A percentile compares a stretch with the other conserved stretches of the same genome.
phyloP scores from a whole-genome alignment of 1,140 invertebrate genomes.

The Idris sp. region DNA sequence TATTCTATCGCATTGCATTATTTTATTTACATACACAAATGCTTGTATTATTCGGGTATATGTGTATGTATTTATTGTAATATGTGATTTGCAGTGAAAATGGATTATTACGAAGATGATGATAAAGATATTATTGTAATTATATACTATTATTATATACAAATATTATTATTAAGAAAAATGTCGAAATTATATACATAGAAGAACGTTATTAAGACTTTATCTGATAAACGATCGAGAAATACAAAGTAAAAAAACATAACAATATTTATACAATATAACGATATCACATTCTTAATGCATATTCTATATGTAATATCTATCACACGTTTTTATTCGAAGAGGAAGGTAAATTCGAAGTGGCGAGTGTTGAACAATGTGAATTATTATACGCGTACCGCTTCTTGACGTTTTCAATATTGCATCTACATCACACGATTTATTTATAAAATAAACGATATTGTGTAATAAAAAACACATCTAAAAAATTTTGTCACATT shows the following conservation, averaged over 20 bases:
- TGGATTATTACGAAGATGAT: conserved; percentile 48
- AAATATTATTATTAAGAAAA: conserved; percentile 62
- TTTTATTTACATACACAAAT: conserved; percentile 55
- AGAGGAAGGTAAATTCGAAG: conserved; percentile 62
- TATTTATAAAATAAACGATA: conserved; percentile 79
- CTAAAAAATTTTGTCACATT: conserved; percentile 29
- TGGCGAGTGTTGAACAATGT: conserved; percentile 74
- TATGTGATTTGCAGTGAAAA: conserved; percentile 56
- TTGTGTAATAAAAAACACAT: conserved; percentile 70
- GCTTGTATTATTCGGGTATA: background rate
- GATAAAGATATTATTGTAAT: conserved; percentile 73
- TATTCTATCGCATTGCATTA: conserved; percentile 65
- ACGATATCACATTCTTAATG: conserved; percentile 65
- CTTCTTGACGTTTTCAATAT: conserved; percentile 79
- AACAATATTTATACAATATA: conserved; percentile 74
- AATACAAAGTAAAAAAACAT: conserved; percentile 48
- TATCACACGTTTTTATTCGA: conserved; percentile 73
- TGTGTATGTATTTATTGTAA: conserved; percentile 33
- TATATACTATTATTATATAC: conserved; percentile 70
- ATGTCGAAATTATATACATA: conserved; percentile 66
- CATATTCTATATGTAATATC: conserved; percentile 73
- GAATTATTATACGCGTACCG: conserved; percentile 77
- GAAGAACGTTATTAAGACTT: conserved; percentile 59
- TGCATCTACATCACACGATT: conserved; percentile 79
- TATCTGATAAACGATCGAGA: conserved; percentile 61